phyloP scores from a whole-genome alignment of 2,113 vertebrate species.

The Oryzias javanicus region DNA sequence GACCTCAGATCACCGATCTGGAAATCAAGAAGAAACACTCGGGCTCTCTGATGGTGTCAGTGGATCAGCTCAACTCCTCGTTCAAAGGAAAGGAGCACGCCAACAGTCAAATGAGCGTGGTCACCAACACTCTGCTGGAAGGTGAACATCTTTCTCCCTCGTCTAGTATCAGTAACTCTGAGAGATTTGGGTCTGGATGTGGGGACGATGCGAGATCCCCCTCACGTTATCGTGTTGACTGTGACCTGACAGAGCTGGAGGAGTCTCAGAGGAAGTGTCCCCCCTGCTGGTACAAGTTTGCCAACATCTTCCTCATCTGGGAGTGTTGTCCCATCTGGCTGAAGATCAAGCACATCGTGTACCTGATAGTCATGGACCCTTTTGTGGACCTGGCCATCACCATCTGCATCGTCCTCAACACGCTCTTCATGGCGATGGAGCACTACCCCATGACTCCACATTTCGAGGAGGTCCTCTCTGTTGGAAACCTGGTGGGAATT shows the following conservation, averaged over 20 bases:
- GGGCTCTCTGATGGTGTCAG: conserved; percentile 93
- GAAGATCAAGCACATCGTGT: conserved; percentile 91
- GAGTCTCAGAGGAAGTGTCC: conserved; percentile 97
- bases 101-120: conserved; percentile 93
- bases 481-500: conserved; percentile 92
- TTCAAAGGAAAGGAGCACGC: conserved; percentile 91
- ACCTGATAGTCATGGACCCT: conserved; percentile 96
- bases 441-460: conserved; percentile 91
- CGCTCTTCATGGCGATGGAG: conserved; percentile 98
- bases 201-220: too few relatives aligned
- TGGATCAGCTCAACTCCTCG: conserved; percentile 93
- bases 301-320: conserved; percentile 95
- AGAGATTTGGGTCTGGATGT: not conserved
- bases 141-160: conserved; percentile 52
- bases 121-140: conserved; percentile 94
- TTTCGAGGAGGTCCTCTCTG: conserved; percentile 83
- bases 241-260: conserved; percentile 83
- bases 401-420: conserved; percentile 98
- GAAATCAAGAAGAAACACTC: conserved; percentile 94
- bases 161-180: not conserved
- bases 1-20: conserved; percentile 87
- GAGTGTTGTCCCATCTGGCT: conserved; percentile 92
- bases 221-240: not conserved
- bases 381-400: conserved; percentile 98
- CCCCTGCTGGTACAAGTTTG: conserved; percentile 97